Evolutionary conservation across 2,797 vertebrate genomes (phyloP).

Genomic region (Pipistrellus pygmaeus): DNA sequence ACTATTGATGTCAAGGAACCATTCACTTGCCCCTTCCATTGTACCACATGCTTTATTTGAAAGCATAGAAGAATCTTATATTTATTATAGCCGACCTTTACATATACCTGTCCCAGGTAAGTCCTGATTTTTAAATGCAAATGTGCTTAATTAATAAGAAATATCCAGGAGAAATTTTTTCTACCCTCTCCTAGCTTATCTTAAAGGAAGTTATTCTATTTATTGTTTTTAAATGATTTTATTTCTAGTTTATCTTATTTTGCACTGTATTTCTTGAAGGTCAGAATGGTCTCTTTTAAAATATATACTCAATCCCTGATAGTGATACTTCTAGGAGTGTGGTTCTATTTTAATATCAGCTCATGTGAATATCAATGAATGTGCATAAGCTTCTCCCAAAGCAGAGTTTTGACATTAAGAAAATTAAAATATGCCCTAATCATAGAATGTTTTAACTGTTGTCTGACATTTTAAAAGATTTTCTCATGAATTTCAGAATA

Average conservation of each 20-base stretch:
- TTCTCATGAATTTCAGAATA: constrained; percentile 80
- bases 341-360: constrained; percentile 75
- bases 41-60: background rate
- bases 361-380: constrained; percentile 75
- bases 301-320: constrained; percentile 49
- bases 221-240: constrained; percentile 60
- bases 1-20: background rate
- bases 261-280: constrained; percentile 56
- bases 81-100: background rate
- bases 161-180: background rate
- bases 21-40: background rate
- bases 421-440: constrained; percentile 84
- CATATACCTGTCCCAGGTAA: background rate
- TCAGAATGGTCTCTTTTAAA: constrained; percentile 40
- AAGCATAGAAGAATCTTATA: background rate
- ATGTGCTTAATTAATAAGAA: constrained; percentile 20
- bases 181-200: background rate
- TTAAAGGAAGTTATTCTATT: constrained; percentile 25
- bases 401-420: constrained; percentile 82
- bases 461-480: constrained; percentile 83
- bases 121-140: background rate
- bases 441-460: constrained; percentile 81
- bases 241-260: constrained; percentile 21
- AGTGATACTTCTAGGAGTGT: constrained; percentile 70
- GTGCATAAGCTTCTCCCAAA: constrained; percentile 72